phyloP scores from a whole-genome alignment of 2,797 vertebrate species.

The Anguilla pacifica region DNA sequence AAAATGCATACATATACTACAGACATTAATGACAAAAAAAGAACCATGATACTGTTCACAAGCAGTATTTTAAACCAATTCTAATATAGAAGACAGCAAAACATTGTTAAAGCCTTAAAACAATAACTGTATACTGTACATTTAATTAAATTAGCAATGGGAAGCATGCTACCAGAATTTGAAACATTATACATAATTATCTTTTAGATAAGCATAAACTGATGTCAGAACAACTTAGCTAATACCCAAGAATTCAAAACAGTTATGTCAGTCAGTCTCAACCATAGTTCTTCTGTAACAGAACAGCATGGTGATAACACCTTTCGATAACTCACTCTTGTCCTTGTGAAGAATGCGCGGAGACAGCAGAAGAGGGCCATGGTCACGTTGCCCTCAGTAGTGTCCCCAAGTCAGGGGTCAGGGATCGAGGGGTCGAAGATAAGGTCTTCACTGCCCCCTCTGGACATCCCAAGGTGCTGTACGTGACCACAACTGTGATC shows the following conservation, averaged over 20 bases:
- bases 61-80: not conserved
- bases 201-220: not conserved
- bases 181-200: not conserved
- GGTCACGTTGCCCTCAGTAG: not conserved
- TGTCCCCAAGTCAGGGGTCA: constrained; percentile 5
- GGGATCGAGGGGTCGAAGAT: not conserved
- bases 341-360: constrained; percentile 9
- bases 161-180: not conserved
- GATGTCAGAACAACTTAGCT: not conserved
- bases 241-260: not conserved
- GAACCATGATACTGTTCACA: not conserved
- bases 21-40: not conserved
- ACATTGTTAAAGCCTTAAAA: not conserved
- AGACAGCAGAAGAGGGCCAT: constrained; percentile 18
- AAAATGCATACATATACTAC: not conserved
- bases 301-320: not conserved
- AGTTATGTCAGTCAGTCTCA: not conserved
- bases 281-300: not conserved
- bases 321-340: not conserved
- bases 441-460: not conserved
- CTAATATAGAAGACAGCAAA: not conserved
- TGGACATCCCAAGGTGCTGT: not conserved
- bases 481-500: not conserved
- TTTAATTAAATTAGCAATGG: not conserved
- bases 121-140: not conserved